These are phyloP conservation scores for Xenentodon cancila DNA, from an alignment of 2,797 vertebrate species.

Conservation along the genomic window DNA sequence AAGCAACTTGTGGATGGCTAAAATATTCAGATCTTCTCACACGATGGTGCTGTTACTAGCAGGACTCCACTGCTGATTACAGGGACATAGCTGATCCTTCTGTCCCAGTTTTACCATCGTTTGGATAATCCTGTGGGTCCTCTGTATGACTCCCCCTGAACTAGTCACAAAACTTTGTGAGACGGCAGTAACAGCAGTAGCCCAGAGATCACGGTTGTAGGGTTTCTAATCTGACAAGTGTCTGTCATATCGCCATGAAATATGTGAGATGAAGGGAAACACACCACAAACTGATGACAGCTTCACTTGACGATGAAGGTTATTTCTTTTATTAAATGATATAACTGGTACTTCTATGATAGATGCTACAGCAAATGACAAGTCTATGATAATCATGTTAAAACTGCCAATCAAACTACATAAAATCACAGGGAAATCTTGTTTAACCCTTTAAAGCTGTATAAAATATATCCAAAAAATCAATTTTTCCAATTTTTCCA, in stretches of 20 bases:
- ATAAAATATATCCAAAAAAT: no score
- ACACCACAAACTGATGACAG: no score
- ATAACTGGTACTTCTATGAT: no score
- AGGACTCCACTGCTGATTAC: conserved; percentile 50
- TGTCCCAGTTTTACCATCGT: conserved; percentile 70
- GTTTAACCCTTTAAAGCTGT: no score
- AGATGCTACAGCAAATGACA: no score
- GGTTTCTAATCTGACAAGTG: conserved; percentile 12
- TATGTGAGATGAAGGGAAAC: background rate
- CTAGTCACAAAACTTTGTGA: conserved; percentile 32
- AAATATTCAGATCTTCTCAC: background rate
- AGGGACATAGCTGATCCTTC: conserved; percentile 57
- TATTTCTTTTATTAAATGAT: no score
- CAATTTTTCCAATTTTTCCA: no score
- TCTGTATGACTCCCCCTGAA: conserved; percentile 53
- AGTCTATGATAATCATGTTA: no score
- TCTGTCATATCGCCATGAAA: conserved; percentile 4
- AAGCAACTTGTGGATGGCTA: no score
- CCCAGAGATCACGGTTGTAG: conserved; percentile 13
- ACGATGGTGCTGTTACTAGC: conserved; percentile 1
- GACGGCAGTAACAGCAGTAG: conserved; percentile 13
- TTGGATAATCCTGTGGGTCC: conserved; percentile 64
- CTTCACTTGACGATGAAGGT: no score
- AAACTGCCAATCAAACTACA: no score
- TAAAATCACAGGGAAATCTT: no score